Evolutionary conservation across 2,113 vertebrate species (phyloP).

Genomic region (Isurus oxyrinchus): DNA sequence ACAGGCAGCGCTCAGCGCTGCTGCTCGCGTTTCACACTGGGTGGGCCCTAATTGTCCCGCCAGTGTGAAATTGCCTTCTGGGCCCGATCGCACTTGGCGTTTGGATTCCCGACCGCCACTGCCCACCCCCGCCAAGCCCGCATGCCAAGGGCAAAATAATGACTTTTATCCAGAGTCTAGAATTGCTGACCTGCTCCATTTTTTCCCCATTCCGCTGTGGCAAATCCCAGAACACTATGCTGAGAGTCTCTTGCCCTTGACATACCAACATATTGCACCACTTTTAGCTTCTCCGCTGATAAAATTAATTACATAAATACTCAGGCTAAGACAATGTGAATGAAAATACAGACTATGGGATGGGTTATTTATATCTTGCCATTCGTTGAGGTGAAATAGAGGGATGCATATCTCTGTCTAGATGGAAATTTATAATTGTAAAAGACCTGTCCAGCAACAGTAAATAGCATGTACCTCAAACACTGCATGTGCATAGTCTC

Average conservation of each 20-base stretch:
- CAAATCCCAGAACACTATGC: neutral
- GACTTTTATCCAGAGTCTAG: neutral
- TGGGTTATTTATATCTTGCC: neutral
- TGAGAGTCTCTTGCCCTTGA: neutral
- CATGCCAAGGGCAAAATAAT: neutral
- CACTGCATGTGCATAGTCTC: neutral
- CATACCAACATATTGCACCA: neutral
- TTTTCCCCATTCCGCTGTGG: neutral
- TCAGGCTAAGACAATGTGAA: neutral
- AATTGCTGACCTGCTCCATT: neutral
- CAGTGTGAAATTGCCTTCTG: too few species aligned
- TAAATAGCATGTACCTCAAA: neutral
- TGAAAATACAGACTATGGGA: neutral
- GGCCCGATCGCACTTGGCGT: too few species aligned
- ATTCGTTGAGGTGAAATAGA: neutral
- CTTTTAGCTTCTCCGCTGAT: neutral
- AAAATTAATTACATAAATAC: neutral
- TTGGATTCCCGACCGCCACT: too few species aligned
- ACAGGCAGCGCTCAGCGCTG: too few species aligned
- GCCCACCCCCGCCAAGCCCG: too few species aligned
- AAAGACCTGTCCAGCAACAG: neutral
- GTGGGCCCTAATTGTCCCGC: too few species aligned
- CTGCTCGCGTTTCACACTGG: too few species aligned
- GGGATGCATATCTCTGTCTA: neutral
- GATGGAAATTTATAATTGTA: neutral